Evolutionary conservation across 1,140 invertebrate genomes (phyloP), one percentile per base, ranked within the genome.

Genomic region (Tribolium castaneum): DNA sequence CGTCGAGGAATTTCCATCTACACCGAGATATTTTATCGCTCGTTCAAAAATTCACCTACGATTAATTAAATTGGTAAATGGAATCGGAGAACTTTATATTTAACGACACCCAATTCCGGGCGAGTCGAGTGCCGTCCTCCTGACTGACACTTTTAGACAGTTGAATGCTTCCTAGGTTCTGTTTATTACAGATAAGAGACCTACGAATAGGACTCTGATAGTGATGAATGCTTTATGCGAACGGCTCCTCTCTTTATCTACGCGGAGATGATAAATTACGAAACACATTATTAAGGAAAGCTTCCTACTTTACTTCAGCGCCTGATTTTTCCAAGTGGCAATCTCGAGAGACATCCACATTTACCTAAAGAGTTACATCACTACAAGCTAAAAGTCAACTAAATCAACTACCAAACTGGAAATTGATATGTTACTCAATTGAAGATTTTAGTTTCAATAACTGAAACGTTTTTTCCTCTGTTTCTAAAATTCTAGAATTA

Each of bases 111-210:
- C 59, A 66, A 45, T 66, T 14, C 7, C 59, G 12, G 59, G 59
- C 30, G 59, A 66, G 59, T 66, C 30, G 59, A 66, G 59, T 66
- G 59, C 9, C 59, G 59, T 66, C 30, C 25, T 66, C 25, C n/a
- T 66, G 59, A 66, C 59, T 66, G 59, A 66, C 59, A 66, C 59
- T 66, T 66, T 66, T 66, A 66, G 59, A 66, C 59, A 66, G 25
- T 35, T 66, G 59, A 39, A 66, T 66, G 59, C 59, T 12, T 66
- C 59, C 59, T 39, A 66, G 59, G 59, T 66, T 66, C 59, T 66
- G 59, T 66, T 66, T 66, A 66, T 66, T 66, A 66, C 22, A 66
- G 59, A 66, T 66, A 66, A 66, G 59, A 66, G 59, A 66, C 59
- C 59, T 66, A 25, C 30, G 59, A 66, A 66, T 66, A 35, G 59